phyloP scores from a whole-genome alignment of 2,888 invertebrate genomes.

The Rosalia funebris region DNA sequence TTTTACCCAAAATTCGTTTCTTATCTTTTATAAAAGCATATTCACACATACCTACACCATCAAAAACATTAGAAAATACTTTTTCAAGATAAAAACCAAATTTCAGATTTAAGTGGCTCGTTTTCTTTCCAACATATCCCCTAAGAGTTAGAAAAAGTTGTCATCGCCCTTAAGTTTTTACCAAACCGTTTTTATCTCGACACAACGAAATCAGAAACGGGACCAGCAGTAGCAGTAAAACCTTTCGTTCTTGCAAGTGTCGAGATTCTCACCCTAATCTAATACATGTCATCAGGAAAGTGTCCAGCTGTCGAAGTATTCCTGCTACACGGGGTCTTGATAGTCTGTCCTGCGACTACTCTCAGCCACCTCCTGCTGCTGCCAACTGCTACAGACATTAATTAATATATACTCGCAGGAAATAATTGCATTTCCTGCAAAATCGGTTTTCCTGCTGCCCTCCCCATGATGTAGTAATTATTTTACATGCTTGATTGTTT shows the following conservation, averaged over 20 bases:
- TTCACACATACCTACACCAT: too few relatives aligned
- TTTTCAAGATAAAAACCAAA: too few relatives aligned
- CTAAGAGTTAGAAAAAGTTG: neutral
- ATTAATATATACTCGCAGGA: constrained; percentile 65
- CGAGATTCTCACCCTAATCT: constrained; percentile 63
- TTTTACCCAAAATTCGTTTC: too few relatives aligned
- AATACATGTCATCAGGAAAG: constrained; percentile 63
- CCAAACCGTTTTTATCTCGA: constrained; percentile 20
- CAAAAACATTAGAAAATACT: too few relatives aligned
- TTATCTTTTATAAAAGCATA: too few relatives aligned
- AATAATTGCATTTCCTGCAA: constrained; percentile 58
- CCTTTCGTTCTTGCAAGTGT: constrained; percentile 57
- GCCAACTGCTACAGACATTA: constrained; percentile 64
- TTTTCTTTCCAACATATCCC: neutral
- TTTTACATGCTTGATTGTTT: constrained; percentile 59
- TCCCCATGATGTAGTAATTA: constrained; percentile 53
- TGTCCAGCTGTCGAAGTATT: constrained; percentile 61
- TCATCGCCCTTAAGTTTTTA: constrained; percentile 18
- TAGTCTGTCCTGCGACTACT: constrained; percentile 36
- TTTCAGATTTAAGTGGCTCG: too few relatives aligned
- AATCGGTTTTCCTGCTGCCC: constrained; percentile 39
- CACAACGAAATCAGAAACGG: constrained; percentile 25
- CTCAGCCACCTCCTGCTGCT: constrained; percentile 58
- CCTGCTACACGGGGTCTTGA: constrained; percentile 29
- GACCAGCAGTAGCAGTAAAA: constrained; percentile 46